Evolutionary conservation across 2,888 invertebrate species (phyloP).

Genomic region (Acrocyrtus sp.): DNA sequence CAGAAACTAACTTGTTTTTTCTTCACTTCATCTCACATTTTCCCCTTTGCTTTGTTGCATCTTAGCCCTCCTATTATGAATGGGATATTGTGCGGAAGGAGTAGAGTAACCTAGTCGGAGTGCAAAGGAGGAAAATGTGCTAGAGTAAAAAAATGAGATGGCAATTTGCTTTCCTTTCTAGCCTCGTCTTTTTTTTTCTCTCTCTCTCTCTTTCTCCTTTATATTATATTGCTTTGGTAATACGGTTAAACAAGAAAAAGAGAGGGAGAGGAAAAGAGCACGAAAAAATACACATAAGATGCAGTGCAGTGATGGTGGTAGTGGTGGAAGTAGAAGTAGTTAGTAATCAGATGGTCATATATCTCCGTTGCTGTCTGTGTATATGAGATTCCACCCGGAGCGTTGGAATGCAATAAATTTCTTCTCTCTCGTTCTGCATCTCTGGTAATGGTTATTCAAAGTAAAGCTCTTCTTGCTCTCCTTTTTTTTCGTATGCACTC

Average conservation of each 20-base stretch:
- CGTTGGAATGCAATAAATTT: constrained; percentile 54
- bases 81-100: not conserved
- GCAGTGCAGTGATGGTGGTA: not conserved
- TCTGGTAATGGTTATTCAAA: not conserved
- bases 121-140: constrained; percentile 4
- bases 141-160: constrained; percentile 40
- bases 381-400: constrained; percentile 53
- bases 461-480: constrained; percentile 5
- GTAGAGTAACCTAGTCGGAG: not conserved
- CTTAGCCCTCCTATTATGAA: not conserved
- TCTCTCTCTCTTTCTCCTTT: not conserved
- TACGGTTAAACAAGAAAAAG: constrained; percentile 5
- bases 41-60: not conserved
- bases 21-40: not conserved
- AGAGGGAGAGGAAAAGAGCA: constrained; percentile 5
- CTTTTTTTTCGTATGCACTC: not conserved
- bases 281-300: constrained; percentile 5
- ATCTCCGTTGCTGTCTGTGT: constrained; percentile 43
- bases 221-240: constrained; percentile 23
- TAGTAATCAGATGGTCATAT: constrained; percentile 54
- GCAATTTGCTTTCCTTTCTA: constrained; percentile 42
- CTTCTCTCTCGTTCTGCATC: constrained; percentile 6
- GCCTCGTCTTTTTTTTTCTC: not conserved
- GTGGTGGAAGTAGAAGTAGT: constrained; percentile 8
- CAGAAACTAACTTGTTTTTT: not conserved